phyloP scores from a whole-genome alignment of 2,797 vertebrate genomes.

The Hyperoplus lanceolatus region DNA sequence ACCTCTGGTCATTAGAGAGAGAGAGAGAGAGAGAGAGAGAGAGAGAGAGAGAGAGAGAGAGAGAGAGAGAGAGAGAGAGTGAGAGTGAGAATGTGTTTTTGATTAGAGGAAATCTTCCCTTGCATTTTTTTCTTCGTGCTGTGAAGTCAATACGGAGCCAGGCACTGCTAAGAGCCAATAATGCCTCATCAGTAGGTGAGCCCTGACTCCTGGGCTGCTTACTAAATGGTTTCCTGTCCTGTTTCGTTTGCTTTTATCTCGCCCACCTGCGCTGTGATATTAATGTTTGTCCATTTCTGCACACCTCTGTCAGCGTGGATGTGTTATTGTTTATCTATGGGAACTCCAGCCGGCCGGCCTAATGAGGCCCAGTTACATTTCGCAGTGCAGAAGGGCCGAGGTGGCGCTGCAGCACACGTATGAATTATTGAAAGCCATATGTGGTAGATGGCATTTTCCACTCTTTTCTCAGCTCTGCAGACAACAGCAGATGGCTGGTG shows the following conservation, averaged over 20 bases:
- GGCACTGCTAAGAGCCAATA: constrained; percentile 23
- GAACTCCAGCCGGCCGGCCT: constrained; percentile 69
- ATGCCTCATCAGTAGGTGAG: constrained; percentile 13
- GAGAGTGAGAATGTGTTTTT: constrained; percentile 15
- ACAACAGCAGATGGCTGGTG: constrained; percentile 80
- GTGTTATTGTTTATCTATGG: constrained; percentile 53
- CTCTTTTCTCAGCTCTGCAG: constrained; percentile 68
- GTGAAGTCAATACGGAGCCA: constrained; percentile 9
- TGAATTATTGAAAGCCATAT: constrained; percentile 85
- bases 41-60: too few relatives aligned
- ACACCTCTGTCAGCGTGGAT: constrained; percentile 22
- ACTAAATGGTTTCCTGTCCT: constrained; percentile 44
- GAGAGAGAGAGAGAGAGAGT: too few relatives aligned
- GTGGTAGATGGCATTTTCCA: constrained; percentile 75
- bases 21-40: too few relatives aligned
- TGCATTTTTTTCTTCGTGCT: constrained; percentile 12
- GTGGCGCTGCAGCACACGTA: constrained; percentile 70
- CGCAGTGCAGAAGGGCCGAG: constrained; percentile 71
- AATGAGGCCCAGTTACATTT: constrained; percentile 77
- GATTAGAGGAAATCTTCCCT: constrained; percentile 14
- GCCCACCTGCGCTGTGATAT: constrained; percentile 59
- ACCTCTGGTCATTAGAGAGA: constrained; percentile 38
- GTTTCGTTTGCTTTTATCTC: constrained; percentile 25
- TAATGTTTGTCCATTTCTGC: constrained; percentile 40
- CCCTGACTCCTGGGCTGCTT: constrained; percentile 26